Evolutionary conservation across 2,888 invertebrate genomes (phyloP), one percentile per base, ranked within the genome.

Genomic region (Drosophila percnosoma): DNA sequence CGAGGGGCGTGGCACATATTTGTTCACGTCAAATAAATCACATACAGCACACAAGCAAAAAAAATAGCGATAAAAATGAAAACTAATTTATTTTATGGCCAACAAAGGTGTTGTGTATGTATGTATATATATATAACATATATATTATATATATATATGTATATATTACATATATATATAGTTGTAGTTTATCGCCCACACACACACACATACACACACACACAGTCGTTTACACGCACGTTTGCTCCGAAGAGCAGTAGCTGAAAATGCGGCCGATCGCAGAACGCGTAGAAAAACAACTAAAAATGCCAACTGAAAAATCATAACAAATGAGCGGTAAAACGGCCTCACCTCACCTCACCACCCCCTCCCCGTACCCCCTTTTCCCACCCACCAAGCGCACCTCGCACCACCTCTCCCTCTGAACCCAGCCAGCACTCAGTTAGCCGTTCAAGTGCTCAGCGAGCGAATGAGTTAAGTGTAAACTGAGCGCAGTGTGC

Each of bases 281-380:
- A 89, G 79, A 89, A 85, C 84, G 89, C 87, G 84, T 85, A 83
- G 89, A 89, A 83, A 85, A 85, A 87, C 89, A 89, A 82, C 85
- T 85, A 85, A 85, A 84, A 89, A 77, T 75, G 80, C 80, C 87
- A 84, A 82, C 88, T 87, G 82, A 80, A 89, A 84, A 89, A 89
- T 85, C 87, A 89, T 85, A 89, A 89, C 89, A 89, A 85, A 85
- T 89, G 82, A 84, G 82, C 88, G 79, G 66, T 68, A 78, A 78
- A 72, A 65, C 69, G 77, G 49, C 42, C 45, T 45, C 49, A 27
- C 42, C 52, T 21, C 33, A 15, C 10, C 18, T 24, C 15, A 8
- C 15, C 18, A 5, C 33, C n/a, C 11, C 42, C 29, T 1, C 42
- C 18, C 18, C 34, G 4, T 5, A 21, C 11, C 11, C 11, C 59